Evolutionary conservation across 2,113 vertebrate genomes (phyloP), one percentile per base, ranked within the genome.

Genomic region (Oreocharis arfaki): DNA sequence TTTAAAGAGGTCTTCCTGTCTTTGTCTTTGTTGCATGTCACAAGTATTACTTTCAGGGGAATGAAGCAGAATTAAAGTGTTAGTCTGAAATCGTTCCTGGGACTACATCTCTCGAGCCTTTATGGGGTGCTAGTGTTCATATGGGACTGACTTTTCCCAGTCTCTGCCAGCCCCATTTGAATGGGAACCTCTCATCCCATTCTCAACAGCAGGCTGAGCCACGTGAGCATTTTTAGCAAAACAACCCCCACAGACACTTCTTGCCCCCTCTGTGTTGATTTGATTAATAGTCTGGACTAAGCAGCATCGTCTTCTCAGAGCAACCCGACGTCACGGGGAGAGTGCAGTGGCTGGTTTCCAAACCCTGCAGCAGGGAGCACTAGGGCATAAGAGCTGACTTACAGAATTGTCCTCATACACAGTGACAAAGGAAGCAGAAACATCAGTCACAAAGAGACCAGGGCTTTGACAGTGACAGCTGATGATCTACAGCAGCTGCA

Each of bases 401-500:
- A 86, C 23, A 44, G 90, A 92, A 79, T 46, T 83, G 78, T 95
- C 94, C 93, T 89, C 79, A 68, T 67, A 59, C 4, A 9, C 67
- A 60, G 16, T 44, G 76, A 92, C 0, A 33, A 96, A 97, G 80
- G 16, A 53, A 87, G 95, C 74, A 46, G 64, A 52, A 79, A 84
- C 70, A 69, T 89, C 50, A 93, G 86, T 92, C 85, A 90, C 46
- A 77, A 84, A 18, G 74, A 90, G 89, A 92, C 19, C 77, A 89
- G 90, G 76, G 84, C 73, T 91, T 92, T 87, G 53, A 97, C 96
- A 89, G 95, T 89, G 93, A 94, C 91, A 93, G 88, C 56, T 94
- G 95, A 97, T 97, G 95, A 97, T 67, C 86, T 92, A 91, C 93
- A 86, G 90, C 88, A 95, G 89, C 83, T 37, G 91, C 90, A 65